Conservation (phyloP, 2,888 invertebrate species). For the Auanema freiburgensis region DNA sequence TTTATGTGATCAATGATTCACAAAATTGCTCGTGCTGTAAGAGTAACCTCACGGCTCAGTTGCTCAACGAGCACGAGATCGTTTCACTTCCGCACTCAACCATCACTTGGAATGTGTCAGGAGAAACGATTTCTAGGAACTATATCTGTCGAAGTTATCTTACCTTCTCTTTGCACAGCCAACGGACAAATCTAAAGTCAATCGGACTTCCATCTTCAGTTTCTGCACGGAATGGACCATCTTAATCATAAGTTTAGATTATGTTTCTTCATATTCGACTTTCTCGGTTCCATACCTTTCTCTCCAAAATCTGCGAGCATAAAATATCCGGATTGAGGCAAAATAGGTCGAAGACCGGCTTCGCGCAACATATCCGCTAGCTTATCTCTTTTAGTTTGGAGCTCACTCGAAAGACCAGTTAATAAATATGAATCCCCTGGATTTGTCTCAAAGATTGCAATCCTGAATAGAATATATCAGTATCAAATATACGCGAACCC, state of each 20-base stretch:
- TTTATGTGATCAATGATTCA: too few species aligned
- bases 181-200: slow-evolving; percentile 91
- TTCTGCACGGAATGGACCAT: slow-evolving; percentile 65
- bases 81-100: too few species aligned
- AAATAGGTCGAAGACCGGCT: slow-evolving; percentile 70
- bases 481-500: slow-evolving; percentile 4
- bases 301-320: slow-evolving; percentile 87
- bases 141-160: background rate
- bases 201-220: slow-evolving; percentile 62
- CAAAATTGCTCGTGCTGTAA: too few species aligned
- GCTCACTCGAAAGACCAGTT: slow-evolving; percentile 76
- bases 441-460: slow-evolving; percentile 27
- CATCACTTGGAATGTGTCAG: too few species aligned
- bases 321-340: slow-evolving; percentile 97
- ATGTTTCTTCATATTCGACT: too few species aligned
- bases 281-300: slow-evolving; percentile 31
- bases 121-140: too few species aligned
- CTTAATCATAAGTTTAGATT: slow-evolving; percentile 14
- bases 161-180: slow-evolving; percentile 83
- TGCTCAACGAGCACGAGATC: too few species aligned
- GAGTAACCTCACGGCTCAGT: too few species aligned
- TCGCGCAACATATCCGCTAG: slow-evolving; percentile 64
- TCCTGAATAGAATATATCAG: slow-evolving; percentile 17
- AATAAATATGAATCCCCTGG: slow-evolving; percentile 75
- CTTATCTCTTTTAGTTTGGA: slow-evolving; percentile 65